Evolutionary conservation across 35 echinoderm and acorn worm species (phyloP).

Genomic region (Hemicentrotus pulcherrimus): DNA sequence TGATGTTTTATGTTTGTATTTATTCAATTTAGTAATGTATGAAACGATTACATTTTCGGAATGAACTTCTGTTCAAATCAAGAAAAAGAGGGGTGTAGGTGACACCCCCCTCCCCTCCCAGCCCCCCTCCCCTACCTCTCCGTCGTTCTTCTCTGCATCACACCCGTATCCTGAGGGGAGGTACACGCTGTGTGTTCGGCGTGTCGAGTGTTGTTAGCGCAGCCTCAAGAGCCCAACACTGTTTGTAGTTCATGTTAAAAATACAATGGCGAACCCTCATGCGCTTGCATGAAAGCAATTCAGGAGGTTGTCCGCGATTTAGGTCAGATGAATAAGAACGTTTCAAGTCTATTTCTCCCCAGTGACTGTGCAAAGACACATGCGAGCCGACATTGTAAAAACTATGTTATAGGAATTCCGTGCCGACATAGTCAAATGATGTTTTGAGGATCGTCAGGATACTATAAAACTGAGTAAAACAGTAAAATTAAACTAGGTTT

Average conservation of each 20-base stretch:
- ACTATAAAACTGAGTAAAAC: too few relatives aligned
- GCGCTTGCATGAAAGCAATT: neutral
- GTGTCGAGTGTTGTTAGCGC: slow-evolving; percentile 9
- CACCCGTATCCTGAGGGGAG: neutral
- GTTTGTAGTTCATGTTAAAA: slow-evolving; percentile 19
- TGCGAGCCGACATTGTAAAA: neutral
- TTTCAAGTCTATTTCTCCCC: neutral
- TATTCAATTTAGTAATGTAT: too few relatives aligned
- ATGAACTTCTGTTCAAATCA: too few relatives aligned
- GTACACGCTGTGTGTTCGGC: neutral
- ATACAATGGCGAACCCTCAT: neutral
- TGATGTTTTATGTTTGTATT: too few relatives aligned
- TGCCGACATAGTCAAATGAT: too few relatives aligned
- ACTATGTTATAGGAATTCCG: too few relatives aligned
- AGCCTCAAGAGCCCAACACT: slow-evolving; percentile 8
- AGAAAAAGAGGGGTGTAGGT: neutral
- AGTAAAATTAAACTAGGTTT: too few relatives aligned
- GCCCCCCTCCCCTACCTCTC: neutral
- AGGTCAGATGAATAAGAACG: slow-evolving; percentile 12
- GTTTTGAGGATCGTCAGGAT: too few relatives aligned
- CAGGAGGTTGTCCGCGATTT: neutral
- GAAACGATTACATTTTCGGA: too few relatives aligned
- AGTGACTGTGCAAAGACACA: neutral
- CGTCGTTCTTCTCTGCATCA: neutral
- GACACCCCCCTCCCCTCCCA: neutral